Evolutionary conservation across 2,797 vertebrate species (phyloP).

Genomic region (Phataginus tricuspis): DNA sequence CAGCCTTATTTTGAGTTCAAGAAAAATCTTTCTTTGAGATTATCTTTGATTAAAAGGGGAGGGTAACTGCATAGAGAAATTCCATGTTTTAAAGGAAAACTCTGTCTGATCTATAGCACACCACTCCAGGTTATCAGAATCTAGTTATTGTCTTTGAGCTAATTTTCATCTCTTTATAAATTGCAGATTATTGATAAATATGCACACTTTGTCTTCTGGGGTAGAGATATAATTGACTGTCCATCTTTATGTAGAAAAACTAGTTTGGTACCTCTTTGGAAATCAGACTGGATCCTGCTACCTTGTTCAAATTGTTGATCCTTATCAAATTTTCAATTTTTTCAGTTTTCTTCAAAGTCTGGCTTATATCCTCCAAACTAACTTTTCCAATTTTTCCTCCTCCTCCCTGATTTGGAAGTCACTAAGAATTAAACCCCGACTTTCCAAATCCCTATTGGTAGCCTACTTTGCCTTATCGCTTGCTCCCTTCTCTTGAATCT

Average conservation of each 20-base stretch:
- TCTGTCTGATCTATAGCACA: neutral
- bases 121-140: neutral
- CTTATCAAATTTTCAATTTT: neutral
- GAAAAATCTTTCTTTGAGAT: constrained; percentile 8
- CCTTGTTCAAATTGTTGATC: neutral
- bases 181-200: neutral
- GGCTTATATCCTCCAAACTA: neutral
- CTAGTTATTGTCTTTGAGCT: neutral
- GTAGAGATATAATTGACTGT: neutral
- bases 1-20: constrained; percentile 7
- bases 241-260: neutral
- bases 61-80: neutral
- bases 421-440: neutral
- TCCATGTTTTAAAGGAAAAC: constrained; percentile 30
- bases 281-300: neutral
- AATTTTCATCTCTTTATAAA: constrained; percentile 3
- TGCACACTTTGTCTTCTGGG: neutral
- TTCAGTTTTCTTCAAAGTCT: constrained; percentile 11
- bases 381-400: constrained; percentile 4
- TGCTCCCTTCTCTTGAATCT: neutral
- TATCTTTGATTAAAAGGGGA: neutral
- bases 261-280: neutral
- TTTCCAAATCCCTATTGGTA: neutral
- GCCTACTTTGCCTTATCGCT: neutral
- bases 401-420: neutral